Evolutionary conservation across 2,113 vertebrate genomes (phyloP).

Genomic region (Neopipo cinnamomea): DNA sequence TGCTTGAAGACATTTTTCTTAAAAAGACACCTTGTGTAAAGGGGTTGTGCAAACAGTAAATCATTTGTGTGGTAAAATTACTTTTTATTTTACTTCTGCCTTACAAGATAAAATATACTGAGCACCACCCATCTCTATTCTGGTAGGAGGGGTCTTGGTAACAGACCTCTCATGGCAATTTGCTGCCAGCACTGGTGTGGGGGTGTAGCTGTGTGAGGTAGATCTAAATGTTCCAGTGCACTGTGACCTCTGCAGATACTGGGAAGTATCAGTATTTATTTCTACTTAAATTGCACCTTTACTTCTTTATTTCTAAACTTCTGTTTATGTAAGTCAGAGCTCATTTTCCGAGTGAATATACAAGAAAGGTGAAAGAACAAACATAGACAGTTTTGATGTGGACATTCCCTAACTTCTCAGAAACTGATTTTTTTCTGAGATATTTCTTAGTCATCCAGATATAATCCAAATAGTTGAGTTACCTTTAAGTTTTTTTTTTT

Average conservation of each 20-base stretch:
- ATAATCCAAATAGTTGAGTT: neutral
- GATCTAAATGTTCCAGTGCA: neutral
- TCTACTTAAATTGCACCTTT: neutral
- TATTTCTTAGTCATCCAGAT: neutral
- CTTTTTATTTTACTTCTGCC: neutral
- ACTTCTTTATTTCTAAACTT: neutral
- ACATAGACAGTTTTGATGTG: rapidly evolving
- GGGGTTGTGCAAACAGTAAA: neutral
- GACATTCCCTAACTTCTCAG: neutral
- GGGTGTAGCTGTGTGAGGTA: rapidly evolving
- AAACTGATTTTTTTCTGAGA: neutral
- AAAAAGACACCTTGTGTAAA: neutral
- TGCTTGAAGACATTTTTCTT: neutral
- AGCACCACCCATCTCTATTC: neutral
- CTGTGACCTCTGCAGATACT: neutral
- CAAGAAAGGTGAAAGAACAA: neutral
- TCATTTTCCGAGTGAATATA: neutral
- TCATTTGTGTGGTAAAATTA: rapidly evolving
- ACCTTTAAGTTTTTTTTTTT: neutral
- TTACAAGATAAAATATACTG: neutral
- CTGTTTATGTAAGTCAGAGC: neutral
- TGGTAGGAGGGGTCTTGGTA: neutral
- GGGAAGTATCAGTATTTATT: neutral
- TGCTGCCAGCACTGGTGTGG: neutral
- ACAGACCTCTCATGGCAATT: neutral